Percentiles rank a stretch among this genome's conserved stretches.
These are phyloP conservation scores for Oryzias melastigma DNA, from an alignment of 2,113 vertebrate species.

Conservation along the genomic window DNA sequence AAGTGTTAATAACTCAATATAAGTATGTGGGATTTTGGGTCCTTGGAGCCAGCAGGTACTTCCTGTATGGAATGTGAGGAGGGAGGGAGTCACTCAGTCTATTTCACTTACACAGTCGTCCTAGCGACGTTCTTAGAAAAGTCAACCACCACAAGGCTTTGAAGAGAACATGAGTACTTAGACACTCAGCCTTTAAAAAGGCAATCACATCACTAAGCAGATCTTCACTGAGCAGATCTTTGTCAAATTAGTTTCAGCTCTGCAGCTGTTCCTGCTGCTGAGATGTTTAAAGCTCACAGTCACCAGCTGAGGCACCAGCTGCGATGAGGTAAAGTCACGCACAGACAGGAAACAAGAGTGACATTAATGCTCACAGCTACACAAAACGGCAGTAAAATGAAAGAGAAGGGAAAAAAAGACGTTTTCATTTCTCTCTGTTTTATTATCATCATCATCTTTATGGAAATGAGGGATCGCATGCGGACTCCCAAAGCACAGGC, in stretches of 20 bases:
- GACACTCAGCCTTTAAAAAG: no score
- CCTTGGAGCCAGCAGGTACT: no score
- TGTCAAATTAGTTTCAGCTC: constrained; percentile 1
- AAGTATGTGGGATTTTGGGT: no score
- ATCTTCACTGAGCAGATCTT: neutral
- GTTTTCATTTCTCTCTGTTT: neutral
- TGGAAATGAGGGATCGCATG: neutral
- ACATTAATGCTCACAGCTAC: constrained; percentile 16
- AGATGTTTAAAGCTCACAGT: constrained; percentile 1
- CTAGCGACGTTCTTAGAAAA: no score
- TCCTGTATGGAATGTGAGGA: no score
- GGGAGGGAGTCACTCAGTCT: no score
- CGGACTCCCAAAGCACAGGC: constrained; percentile 1
- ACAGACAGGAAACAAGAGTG: constrained; percentile 19
- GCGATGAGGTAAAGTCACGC: constrained; percentile 10
- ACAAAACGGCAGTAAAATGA: neutral
- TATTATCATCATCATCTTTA: constrained; percentile 7
- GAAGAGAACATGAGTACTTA: no score
- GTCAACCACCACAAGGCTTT: no score
- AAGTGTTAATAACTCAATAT: no score
- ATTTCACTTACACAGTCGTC: no score
- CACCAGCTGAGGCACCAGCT: constrained; percentile 17
- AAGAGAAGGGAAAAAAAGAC: no score
- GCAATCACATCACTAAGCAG: no score
- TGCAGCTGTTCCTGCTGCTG: constrained; percentile 14